Base-by-base conservation (phyloP, 2,888 invertebrate genomes). In the Ceratothoa steindachneri region DNA sequence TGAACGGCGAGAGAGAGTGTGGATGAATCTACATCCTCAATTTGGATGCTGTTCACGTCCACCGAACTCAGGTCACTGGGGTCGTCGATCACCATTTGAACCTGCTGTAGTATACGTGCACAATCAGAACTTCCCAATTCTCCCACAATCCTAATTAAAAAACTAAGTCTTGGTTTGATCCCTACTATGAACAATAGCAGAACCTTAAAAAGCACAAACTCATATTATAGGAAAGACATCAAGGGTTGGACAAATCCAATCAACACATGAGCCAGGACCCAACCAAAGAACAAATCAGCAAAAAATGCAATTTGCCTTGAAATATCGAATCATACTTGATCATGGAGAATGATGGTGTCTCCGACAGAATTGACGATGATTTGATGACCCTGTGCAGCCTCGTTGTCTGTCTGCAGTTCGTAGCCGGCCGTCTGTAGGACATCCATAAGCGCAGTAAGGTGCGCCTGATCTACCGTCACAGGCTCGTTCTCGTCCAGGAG, bases 321-420 rank as follows among this genome's bases (percentile, higher is more conserved):
- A 41, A 41, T 41, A n/a, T n/a, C n/a, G n/a, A 41, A 41, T 1
- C 24, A 3, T 31, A 70, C 75, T 70, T 75, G 75, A 29, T 75
- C 66, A 67, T 75, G 72, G 12, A 75, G 72, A 24, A 75, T 72
- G 67, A 75, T 75, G 2, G 75, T 69, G 51, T 75, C 67, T 9
- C 70, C 75, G 29, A 72, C 75, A 31, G 69, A 55, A 41, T 75
- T 75, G 15, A 75, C 67, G 30, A 75, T 75, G 51, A 75, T 75
- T 22, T 75, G 75, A 28, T 72, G 75, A 30, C 22, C 27, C 52
- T 51, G 52, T 1, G 60, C 12, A 15, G 27, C n/a, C 24, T 60
- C 60, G 12, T 84, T 83, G 22, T 84, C 83, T 15, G 82, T 77
- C 67, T 81, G 81, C 53, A 81, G 74, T 55, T 81, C 80, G 70